Conservation (phyloP, 2,113 vertebrate species). For the Albula goreensis region DNA sequence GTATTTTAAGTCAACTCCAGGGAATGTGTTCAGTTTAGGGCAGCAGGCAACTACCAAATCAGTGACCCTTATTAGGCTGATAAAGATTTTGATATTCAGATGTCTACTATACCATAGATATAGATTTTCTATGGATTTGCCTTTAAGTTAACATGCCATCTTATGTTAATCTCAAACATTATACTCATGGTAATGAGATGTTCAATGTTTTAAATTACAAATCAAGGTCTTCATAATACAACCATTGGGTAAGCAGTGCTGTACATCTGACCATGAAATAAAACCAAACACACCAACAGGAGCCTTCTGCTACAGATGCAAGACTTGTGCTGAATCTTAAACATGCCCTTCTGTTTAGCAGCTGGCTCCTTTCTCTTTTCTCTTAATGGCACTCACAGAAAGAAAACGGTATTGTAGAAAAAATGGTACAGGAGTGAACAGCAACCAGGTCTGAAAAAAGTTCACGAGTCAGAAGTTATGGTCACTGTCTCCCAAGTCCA, state of each 20-base stretch:
- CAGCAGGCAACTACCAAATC: too few species aligned
- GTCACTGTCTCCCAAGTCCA: not conserved
- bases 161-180: too few species aligned
- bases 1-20: too few species aligned
- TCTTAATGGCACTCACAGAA: not conserved
- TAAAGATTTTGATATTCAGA: too few species aligned
- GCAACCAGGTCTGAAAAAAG: not conserved
- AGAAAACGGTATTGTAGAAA: too few species aligned
- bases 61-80: too few species aligned
- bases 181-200: not conserved
- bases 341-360: not conserved
- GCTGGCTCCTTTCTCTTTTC: conserved; percentile 2
- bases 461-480: not conserved
- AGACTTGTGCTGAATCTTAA: conserved; percentile 1
- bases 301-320: not conserved
- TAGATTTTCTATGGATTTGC: too few species aligned
- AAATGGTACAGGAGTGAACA: not conserved
- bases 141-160: too few species aligned
- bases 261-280: not conserved
- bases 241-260: not conserved
- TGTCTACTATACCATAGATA: too few species aligned
- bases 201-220: not conserved
- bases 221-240: not conserved
- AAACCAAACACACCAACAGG: not conserved
- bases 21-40: too few species aligned